Base-by-base conservation (phyloP, 1,140 invertebrate species). In the Adelges cooleyi region DNA sequence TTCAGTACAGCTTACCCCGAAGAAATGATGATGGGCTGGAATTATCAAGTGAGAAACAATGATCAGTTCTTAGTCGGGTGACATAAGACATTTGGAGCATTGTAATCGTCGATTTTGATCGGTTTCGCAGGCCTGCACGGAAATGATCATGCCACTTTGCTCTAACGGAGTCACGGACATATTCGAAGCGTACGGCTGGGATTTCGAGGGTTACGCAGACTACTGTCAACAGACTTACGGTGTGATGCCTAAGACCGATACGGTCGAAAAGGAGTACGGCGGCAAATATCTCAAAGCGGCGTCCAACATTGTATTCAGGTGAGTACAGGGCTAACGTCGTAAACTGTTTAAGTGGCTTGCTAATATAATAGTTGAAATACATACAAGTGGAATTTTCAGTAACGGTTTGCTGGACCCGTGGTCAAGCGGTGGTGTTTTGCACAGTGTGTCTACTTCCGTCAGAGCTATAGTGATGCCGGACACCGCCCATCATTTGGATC, bases 71-170 rank as follows among this genome's bases (percentile, higher is more conserved):
- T n/a, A n/a, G n/a, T n/a, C n/a, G n/a, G n/a, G n/a, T n/a, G n/a
- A n/a, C n/a, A n/a, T n/a, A 69, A 77, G 52, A n/a, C n/a, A n/a
- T n/a, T n/a, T n/a, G n/a, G n/a, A n/a, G n/a, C n/a, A n/a, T n/a
- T n/a, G n/a, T n/a, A n/a, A n/a, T n/a, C n/a, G n/a, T n/a, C n/a
- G n/a, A n/a, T n/a, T n/a, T n/a, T n/a, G n/a, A n/a, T n/a, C n/a
- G n/a, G n/a, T n/a, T 6, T 6, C 11, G 5, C 77, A 94, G 84
- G 79, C 85, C 9, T 98, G 95, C 73, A 94, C 92, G 27, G 94
- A 98, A 76, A 95, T 98, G 87, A 85, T 95, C 46, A 93, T 95
- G 86, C 92, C 92, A 0, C 85, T 90, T 76, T 97, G 95, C 74
- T 77, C 81, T 6, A 82, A 86, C 69, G 87, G 87, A n/a, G 71